Conservation (phyloP, 2,113 vertebrate species). For the Corythoichthys intestinalis region DNA sequence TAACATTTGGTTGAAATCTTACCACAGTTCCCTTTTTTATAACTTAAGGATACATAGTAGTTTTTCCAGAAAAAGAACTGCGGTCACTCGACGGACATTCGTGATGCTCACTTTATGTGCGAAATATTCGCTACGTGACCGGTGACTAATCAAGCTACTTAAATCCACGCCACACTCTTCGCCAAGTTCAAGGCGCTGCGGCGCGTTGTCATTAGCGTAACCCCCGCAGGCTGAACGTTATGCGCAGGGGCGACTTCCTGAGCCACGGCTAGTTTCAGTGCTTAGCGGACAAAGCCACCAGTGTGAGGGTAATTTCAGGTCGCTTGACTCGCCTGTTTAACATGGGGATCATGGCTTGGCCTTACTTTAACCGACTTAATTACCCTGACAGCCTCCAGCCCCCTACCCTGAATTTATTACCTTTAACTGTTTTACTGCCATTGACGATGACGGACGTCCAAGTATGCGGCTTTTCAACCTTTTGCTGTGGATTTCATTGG, state of each 20-base stretch:
- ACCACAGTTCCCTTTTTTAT: too few species aligned
- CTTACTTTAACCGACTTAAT: conserved; percentile 76
- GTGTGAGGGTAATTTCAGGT: conserved; percentile 63
- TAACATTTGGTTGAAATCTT: too few species aligned
- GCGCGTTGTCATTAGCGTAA: conserved; percentile 53
- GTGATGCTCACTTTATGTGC: conserved; percentile 44
- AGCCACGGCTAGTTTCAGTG: conserved; percentile 18
- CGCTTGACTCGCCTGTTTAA: conserved; percentile 52
- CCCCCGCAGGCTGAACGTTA: conserved; percentile 41
- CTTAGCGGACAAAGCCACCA: conserved; percentile 55
- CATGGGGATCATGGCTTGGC: conserved; percentile 61
- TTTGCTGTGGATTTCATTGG: too few species aligned
- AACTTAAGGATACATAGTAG: too few species aligned
- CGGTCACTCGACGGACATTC: not conserved
- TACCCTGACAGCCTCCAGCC: conserved; percentile 61
- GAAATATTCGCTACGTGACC: conserved; percentile 49
- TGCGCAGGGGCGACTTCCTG: conserved; percentile 58
- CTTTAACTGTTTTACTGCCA: conserved; percentile 38
- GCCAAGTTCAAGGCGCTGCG: conserved; percentile 24
- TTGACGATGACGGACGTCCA: too few species aligned
- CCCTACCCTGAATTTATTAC: conserved; percentile 68
- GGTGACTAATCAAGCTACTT: conserved; percentile 31
- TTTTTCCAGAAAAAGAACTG: not conserved
- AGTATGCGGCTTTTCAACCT: too few species aligned
- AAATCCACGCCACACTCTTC: conserved; percentile 35